phyloP scores from a whole-genome alignment of 2,113 vertebrate species.

The Piaya cayana region DNA sequence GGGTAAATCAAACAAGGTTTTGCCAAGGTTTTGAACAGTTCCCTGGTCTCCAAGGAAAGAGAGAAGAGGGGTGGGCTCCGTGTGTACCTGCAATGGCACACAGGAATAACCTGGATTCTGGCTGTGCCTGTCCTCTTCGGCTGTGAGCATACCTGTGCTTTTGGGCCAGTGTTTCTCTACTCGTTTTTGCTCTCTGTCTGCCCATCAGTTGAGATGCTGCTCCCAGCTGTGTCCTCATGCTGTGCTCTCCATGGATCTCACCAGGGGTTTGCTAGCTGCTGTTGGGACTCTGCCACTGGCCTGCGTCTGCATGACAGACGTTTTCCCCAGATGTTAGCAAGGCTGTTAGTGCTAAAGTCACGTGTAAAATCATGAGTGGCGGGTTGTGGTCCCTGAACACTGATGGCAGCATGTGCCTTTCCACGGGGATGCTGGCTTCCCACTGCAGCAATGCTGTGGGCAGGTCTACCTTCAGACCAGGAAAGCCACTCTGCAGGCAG shows the following conservation, averaged over 20 bases:
- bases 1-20: neutral
- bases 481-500: neutral
- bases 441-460: accelerated
- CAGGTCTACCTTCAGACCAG: neutral
- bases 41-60: neutral
- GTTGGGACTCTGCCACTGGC: constrained; percentile 20
- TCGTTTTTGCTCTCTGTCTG: accelerated
- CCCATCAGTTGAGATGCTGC: neutral
- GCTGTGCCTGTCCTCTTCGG: neutral
- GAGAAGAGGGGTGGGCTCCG: neutral
- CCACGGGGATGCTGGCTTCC: neutral
- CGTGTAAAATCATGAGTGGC: neutral
- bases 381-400: neutral
- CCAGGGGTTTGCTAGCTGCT: neutral
- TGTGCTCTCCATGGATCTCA: neutral
- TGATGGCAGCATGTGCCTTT: accelerated
- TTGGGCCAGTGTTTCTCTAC: neutral
- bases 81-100: accelerated
- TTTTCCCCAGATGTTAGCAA: neutral
- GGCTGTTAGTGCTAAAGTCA: neutral
- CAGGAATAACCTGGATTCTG: neutral
- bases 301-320: neutral
- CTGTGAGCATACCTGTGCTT: neutral
- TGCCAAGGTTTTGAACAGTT: neutral
- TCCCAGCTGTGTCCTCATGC: neutral